These are phyloP conservation scores for Cherax destructor DNA, from an alignment of 1,140 invertebrate species.

Conservation along the genomic window DNA sequence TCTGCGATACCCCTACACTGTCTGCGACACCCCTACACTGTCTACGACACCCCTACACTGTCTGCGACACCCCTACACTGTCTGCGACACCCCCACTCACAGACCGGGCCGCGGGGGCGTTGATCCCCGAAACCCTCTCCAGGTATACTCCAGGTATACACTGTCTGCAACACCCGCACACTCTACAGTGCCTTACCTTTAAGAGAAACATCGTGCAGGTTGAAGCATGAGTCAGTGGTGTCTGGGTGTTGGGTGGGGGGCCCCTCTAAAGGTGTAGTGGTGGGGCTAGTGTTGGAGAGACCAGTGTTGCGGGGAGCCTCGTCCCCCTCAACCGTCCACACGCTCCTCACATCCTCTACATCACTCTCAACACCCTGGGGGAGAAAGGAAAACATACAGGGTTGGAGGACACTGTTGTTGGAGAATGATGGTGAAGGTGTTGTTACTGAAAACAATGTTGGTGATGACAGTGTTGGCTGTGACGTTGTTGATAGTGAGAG, in stretches of 20 bases:
- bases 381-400: neutral
- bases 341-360: constrained; percentile 14
- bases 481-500: no score
- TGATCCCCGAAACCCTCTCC: no score
- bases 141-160: neutral
- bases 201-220: constrained; percentile 21
- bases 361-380: constrained; percentile 30
- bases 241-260: constrained; percentile 31
- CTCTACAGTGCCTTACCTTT: constrained; percentile 19
- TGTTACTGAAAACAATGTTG: no score
- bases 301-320: neutral
- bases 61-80: no score
- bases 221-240: constrained; percentile 29
- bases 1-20: neutral
- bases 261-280: neutral
- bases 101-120: no score
- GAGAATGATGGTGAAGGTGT: no score
- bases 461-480: no score
- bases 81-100: neutral
- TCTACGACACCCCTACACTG: neutral
- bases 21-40: neutral
- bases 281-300: neutral
- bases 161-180: neutral
- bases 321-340: constrained; percentile 52
- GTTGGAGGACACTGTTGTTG: no score